Evolutionary conservation across 2,888 invertebrate species (phyloP), one percentile per base, ranked within the genome.

Genomic region (Scaptomyza reducta): DNA sequence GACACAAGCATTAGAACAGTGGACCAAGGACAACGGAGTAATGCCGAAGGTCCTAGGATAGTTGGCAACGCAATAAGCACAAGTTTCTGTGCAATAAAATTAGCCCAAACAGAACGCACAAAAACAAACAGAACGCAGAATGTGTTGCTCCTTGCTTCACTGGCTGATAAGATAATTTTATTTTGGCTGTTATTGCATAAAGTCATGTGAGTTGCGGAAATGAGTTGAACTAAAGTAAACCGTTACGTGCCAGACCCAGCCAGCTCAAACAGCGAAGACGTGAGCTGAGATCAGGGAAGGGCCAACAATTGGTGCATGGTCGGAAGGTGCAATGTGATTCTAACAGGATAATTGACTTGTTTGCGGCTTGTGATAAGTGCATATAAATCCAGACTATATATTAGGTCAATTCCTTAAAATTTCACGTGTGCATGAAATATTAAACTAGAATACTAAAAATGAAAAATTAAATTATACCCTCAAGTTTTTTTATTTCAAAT

Each of bases 131-230:
- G 22, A 9, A 57, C 79, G 68, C 82, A 85, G 69, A 50, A 78
- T 50, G 77, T 10, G 77, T 10, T 14, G 25, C 11, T 38, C 3
- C 50, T 68, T 62, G 38, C 65, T 72, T 67, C 77, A 68, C 68
- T 74, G 62, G 66, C 80, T 87, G 88, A 84, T 87, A 87, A 88
- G 84, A 88, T 85, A 85, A 88, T 87, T 85, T 88, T 85, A 88
- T 85, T 84, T 85, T 88, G 82, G 66, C 79, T 70, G 85, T 88
- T 85, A 87, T 88, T 88, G 87, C 79, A 87, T 84, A 88, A 87
- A 88, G 88, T 88, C 87, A 88, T 84, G 87, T 79, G 88, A 88
- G 75, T 65, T 65, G 66, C 79, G 83, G 83, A 88, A 84, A 84
- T 84, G 87, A 84, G 87, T 84, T 87, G 75, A 81, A 69, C 85